Percentiles rank a stretch among this genome's conserved stretches.
These are phyloP conservation scores for Sminthurinus signatus DNA, from an alignment of 1,140 invertebrate genomes.

Conservation along the genomic window DNA sequence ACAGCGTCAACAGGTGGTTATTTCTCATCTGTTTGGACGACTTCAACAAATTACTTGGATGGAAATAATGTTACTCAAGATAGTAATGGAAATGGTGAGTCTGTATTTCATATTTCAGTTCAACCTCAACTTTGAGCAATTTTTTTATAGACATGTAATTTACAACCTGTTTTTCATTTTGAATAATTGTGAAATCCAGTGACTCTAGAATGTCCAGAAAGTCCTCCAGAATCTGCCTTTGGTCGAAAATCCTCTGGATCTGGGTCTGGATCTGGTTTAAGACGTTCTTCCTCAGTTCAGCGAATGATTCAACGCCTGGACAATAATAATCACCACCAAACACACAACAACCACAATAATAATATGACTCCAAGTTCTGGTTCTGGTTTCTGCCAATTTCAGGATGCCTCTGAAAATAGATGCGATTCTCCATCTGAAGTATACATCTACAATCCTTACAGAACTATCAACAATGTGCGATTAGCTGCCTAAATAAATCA, in stretches of 20 bases:
- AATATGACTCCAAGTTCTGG: neutral
- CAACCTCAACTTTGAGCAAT: no score
- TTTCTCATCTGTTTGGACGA: neutral
- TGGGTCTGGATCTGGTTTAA: no score
- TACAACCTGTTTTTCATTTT: no score
- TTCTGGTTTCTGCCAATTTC: neutral
- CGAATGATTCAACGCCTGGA: conserved; percentile 16
- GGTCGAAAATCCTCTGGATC: no score
- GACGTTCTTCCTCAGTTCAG: conserved; percentile 17
- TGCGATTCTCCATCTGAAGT: conserved; percentile 3
- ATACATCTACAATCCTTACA: conserved; percentile 18
- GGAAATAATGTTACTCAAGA: neutral
- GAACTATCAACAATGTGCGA: conserved; percentile 15
- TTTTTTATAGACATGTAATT: no score
- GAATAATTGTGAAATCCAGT: no score
- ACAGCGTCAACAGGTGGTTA: no score
- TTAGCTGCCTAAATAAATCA: conserved; percentile 14
- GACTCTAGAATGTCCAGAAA: no score
- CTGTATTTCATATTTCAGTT: no score
- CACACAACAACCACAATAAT: neutral
- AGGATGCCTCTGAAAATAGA: neutral
- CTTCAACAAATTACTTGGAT: neutral
- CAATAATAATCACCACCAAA: neutral
- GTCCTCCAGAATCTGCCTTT: no score
- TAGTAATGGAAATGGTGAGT: neutral